phyloP scores from a whole-genome alignment of 2,888 invertebrate genomes.

The Vandiemenella viatica region DNA sequence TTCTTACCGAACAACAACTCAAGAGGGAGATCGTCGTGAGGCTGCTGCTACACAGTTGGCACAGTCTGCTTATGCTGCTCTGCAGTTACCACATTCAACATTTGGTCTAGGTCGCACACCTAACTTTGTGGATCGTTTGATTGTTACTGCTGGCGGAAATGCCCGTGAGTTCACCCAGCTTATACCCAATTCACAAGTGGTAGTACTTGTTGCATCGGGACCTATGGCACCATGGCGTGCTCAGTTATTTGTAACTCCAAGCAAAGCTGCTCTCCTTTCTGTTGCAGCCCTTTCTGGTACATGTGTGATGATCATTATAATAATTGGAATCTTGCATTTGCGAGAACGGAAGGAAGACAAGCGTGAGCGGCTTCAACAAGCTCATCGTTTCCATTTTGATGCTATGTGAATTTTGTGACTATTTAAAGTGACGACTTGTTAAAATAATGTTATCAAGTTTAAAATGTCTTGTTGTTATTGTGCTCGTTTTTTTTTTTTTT shows the following conservation, averaged over 20 bases:
- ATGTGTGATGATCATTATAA: conserved; percentile 67
- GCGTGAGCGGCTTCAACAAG: conserved; percentile 60
- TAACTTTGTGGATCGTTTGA: conserved; percentile 86
- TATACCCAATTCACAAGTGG: conserved; percentile 95
- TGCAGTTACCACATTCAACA: conserved; percentile 89
- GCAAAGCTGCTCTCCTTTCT: conserved; percentile 82
- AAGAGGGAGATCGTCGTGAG: conserved; percentile 63
- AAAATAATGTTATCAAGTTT: no score
- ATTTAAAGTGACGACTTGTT: no score
- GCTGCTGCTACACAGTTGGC: conserved; percentile 78
- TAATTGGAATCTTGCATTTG: conserved; percentile 76
- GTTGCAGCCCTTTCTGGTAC: conserved; percentile 77
- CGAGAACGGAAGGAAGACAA: conserved; percentile 75
- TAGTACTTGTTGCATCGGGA: conserved; percentile 74
- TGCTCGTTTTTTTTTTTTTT: no score
- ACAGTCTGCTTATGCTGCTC: conserved; percentile 79
- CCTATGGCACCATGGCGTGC: conserved; percentile 63
- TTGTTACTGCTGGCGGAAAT: conserved; percentile 44
- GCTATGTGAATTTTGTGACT: conserved; percentile 48
- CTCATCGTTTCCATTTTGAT: conserved; percentile 73
- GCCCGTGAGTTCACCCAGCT: conserved; percentile 75
- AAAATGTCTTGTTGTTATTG: no score
- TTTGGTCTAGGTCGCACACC: conserved; percentile 97
- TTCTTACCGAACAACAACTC: conserved; percentile 74
- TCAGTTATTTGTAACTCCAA: conserved; percentile 87